phyloP scores from a whole-genome alignment of 2,888 invertebrate genomes.

The Tenthredo mesomela region DNA sequence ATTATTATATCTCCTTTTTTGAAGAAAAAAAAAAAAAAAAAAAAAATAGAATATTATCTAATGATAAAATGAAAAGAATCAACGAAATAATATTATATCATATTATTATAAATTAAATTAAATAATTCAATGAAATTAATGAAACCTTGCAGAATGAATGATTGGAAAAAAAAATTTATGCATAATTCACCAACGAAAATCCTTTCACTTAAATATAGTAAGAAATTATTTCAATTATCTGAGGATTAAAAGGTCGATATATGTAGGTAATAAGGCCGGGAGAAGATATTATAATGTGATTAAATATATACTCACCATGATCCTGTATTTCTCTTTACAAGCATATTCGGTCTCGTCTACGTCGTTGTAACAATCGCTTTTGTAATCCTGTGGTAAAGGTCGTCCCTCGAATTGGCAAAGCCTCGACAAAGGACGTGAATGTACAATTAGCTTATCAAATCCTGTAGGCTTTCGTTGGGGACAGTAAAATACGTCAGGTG shows the following conservation, averaged over 20 bases:
- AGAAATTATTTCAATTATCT: not conserved
- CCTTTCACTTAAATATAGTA: not conserved
- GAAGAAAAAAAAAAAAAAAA: too few species aligned
- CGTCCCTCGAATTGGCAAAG: slow-evolving; percentile 88
- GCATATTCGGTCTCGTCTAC: slow-evolving; percentile 89
- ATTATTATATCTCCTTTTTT: too few species aligned
- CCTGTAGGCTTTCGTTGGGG: slow-evolving; percentile 88
- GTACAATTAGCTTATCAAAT: slow-evolving; percentile 86
- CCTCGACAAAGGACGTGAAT: slow-evolving; percentile 84
- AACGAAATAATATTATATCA: not conserved
- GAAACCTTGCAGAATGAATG: not conserved
- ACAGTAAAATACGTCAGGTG: slow-evolving; percentile 89
- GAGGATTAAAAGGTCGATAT: not conserved
- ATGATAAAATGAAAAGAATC: not conserved
- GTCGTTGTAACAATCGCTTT: slow-evolving; percentile 89
- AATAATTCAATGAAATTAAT: not conserved
- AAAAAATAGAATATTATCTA: too few species aligned
- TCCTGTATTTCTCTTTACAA: slow-evolving; percentile 89
- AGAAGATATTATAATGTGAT: slow-evolving; percentile 22
- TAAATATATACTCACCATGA: slow-evolving; percentile 82
- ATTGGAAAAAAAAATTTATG: not conserved
- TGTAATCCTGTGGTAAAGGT: slow-evolving; percentile 85
- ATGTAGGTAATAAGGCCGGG: not conserved
- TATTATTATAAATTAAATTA: not conserved
- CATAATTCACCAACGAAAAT: not conserved